Conservation (phyloP, 2,888 invertebrate species). For the Adineta ricciae region DNA sequence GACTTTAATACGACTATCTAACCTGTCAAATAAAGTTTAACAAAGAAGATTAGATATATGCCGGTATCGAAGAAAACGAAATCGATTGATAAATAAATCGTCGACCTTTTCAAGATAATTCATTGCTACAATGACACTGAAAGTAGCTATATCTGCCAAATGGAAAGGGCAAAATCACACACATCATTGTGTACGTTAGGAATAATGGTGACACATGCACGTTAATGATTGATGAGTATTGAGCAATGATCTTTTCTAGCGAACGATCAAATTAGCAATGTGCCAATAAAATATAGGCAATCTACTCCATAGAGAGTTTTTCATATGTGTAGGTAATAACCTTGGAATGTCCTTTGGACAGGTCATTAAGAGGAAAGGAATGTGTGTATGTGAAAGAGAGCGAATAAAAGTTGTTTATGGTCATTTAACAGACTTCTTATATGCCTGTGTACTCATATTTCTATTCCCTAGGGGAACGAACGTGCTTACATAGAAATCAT, state of each 20-base stretch:
- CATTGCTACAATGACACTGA: neutral
- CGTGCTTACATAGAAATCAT: neutral
- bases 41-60: neutral
- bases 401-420: neutral
- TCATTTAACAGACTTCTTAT: slow-evolving; percentile 4
- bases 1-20: neutral
- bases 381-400: neutral
- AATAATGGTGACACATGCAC: neutral
- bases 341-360: neutral
- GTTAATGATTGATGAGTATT: neutral
- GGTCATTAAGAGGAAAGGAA: neutral
- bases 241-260: neutral
- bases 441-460: neutral
- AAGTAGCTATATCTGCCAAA: neutral
- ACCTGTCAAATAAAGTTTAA: neutral
- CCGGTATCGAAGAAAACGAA: neutral
- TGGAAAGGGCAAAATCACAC: neutral
- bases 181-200: neutral
- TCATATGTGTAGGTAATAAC: neutral
- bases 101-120: neutral
- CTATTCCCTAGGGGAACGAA: neutral
- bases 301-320: neutral
- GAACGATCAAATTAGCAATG: neutral
- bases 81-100: neutral
- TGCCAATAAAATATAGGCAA: neutral